A percentile compares a stretch with the other conserved stretches of the same genome.
Conservation (phyloP, 2,888 invertebrate species). For the Dasysyrphus tricinctus region DNA sequence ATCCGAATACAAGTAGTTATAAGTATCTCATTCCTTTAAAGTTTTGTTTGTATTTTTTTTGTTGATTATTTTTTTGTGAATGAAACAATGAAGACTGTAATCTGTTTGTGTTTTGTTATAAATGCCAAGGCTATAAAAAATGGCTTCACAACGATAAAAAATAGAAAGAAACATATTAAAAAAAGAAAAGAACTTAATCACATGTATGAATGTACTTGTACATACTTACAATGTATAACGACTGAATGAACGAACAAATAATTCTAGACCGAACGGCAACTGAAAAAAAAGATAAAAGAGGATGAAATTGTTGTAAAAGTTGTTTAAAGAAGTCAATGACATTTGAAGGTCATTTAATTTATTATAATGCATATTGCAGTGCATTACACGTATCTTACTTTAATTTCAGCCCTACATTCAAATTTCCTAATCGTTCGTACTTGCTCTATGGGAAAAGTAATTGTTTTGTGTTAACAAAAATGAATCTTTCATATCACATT, state of each 20-base stretch:
- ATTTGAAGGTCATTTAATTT: slow-evolving; percentile 16
- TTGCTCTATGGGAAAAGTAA: too few relatives aligned
- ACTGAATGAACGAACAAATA: slow-evolving; percentile 31
- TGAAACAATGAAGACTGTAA: slow-evolving; percentile 54
- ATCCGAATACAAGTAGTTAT: slow-evolving; percentile 14
- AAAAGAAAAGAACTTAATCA: slow-evolving; percentile 4
- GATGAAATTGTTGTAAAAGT: background rate
- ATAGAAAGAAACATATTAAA: background rate
- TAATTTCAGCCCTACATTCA: too few relatives aligned
- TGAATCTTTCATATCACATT: too few relatives aligned
- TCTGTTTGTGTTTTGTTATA: slow-evolving; percentile 20
- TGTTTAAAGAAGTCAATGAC: slow-evolving; percentile 13
- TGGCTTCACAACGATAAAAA: slow-evolving; percentile 13
- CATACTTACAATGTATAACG: background rate
- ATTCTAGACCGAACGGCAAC: slow-evolving; percentile 56
- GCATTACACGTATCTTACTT: too few relatives aligned
- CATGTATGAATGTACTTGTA: background rate
- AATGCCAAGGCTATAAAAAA: slow-evolving; percentile 56
- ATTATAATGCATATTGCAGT: too few relatives aligned
- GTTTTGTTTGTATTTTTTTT: slow-evolving; percentile 1
- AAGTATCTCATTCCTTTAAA: slow-evolving; percentile 4
- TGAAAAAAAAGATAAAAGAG: slow-evolving; percentile 38
- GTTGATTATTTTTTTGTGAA: slow-evolving; percentile 34
- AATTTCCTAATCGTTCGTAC: too few relatives aligned
- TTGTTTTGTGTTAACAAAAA: too few relatives aligned